A percentile compares a stretch with the other conserved stretches of the same genome.
These are phyloP conservation scores for Ceyx erithaca DNA, from an alignment of 2,797 vertebrate species.

Conservation along the genomic window DNA sequence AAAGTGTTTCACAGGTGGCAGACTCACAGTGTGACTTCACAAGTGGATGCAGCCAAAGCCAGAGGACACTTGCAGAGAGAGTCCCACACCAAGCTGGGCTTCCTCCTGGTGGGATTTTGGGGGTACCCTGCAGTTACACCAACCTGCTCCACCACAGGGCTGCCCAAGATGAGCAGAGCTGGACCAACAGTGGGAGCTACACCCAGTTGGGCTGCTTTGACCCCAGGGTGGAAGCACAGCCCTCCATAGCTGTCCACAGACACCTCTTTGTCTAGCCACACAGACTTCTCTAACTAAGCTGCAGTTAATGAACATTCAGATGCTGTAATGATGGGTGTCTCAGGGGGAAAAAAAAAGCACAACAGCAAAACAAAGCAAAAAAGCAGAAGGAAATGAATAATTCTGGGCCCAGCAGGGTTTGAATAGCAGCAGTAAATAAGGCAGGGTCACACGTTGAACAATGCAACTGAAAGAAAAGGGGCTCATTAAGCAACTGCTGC, in stretches of 20 bases:
- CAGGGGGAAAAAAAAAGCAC: fast-evolving
- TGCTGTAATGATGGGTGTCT: background rate
- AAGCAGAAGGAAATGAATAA: background rate
- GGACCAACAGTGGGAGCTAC: background rate
- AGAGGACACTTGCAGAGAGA: background rate
- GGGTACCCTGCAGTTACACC: background rate
- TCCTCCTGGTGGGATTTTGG: background rate
- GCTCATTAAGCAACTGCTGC: background rate
- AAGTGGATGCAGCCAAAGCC: background rate
- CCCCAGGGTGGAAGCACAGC: background rate
- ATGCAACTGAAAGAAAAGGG: background rate
- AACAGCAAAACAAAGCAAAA: background rate
- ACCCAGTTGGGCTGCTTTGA: background rate
- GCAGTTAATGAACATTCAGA: background rate
- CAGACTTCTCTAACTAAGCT: background rate
- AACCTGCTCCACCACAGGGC: background rate
- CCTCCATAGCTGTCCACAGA: background rate
- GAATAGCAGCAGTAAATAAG: conserved; percentile 7
- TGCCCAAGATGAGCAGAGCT: background rate
- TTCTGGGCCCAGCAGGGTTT: background rate
- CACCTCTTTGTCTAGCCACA: background rate
- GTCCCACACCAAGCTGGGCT: fast-evolving
- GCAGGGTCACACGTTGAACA: background rate
- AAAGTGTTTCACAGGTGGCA: background rate
- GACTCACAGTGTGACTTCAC: fast-evolving